Conservation (phyloP, 2,797 vertebrate species). For the Crypturellus tataupa region DNA sequence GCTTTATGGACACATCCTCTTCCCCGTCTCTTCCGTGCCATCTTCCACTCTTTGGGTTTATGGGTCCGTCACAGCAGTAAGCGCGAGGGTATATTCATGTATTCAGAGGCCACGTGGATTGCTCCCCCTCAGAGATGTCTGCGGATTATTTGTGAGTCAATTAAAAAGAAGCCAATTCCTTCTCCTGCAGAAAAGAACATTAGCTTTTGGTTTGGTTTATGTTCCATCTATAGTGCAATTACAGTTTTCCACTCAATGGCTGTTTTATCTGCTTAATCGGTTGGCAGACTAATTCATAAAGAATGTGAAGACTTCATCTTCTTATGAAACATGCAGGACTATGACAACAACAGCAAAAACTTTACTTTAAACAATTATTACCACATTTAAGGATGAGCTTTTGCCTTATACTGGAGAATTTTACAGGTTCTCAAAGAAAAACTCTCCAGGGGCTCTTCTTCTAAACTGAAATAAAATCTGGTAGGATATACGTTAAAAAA, state of each 20-base stretch:
- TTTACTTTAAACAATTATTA: conserved; percentile 18
- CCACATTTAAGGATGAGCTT: conserved; percentile 12
- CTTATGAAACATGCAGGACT: conserved; percentile 39
- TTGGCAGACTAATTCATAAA: conserved; percentile 48
- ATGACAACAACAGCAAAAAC: neutral
- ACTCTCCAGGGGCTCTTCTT: conserved; percentile 39
- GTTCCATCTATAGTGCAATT: conserved; percentile 11
- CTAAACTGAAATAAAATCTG: conserved; percentile 58
- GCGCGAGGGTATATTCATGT: neutral
- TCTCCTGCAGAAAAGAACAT: conserved; percentile 16
- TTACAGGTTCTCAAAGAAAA: conserved; percentile 21
- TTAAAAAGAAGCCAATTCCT: conserved; percentile 56
- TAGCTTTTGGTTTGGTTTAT: conserved; percentile 53
- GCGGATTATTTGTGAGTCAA: conserved; percentile 64
- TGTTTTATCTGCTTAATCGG: conserved; percentile 52
- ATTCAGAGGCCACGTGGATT: conserved; percentile 19
- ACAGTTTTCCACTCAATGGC: conserved; percentile 20
- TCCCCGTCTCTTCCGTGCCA: no score
- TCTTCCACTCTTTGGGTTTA: no score
- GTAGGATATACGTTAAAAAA: conserved; percentile 26
- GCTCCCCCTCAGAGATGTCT: conserved; percentile 45
- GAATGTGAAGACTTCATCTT: conserved; percentile 36
- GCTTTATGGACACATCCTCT: no score
- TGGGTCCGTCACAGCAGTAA: neutral
- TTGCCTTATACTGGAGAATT: neutral